Evolutionary conservation across 30 jellyfish, hydroid and myxozoan species (phyloP).

Genomic region (Aurelia aurita complex sp. Pacific): DNA sequence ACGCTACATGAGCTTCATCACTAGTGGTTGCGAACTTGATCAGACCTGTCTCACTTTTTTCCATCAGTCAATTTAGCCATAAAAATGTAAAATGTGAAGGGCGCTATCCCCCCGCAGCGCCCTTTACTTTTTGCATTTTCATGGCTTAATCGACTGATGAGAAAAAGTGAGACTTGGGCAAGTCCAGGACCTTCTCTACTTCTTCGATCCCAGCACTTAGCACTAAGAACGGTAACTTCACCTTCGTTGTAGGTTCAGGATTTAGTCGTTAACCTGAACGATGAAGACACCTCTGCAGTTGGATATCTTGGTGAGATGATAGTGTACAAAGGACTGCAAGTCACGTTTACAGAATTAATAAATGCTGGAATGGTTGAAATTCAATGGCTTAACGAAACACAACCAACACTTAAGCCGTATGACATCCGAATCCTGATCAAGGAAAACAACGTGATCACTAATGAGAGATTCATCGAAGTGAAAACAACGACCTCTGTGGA

Average conservation of each 20-base stretch:
- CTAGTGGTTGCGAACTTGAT: too few species aligned
- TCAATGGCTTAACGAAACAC: constrained; percentile 72
- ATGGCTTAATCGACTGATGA: too few species aligned
- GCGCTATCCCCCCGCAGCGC: too few species aligned
- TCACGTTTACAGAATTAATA: constrained; percentile 3
- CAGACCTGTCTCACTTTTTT: too few species aligned
- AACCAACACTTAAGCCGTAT: constrained; percentile 62
- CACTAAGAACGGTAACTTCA: too few species aligned
- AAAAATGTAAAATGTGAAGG: too few species aligned
- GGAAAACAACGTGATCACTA: neutral
- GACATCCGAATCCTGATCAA: constrained; percentile 36
- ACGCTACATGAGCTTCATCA: too few species aligned
- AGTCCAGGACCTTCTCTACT: too few species aligned
- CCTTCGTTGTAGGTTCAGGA: neutral
- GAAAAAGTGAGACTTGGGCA: too few species aligned
- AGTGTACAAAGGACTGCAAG: constrained; percentile 36
- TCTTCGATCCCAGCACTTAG: too few species aligned
- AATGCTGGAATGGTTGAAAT: neutral
- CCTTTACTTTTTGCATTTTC: too few species aligned
- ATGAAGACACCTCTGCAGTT: constrained; percentile 16
- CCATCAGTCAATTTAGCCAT: too few species aligned
- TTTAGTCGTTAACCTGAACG: constrained; percentile 1
- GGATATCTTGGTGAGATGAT: constrained; percentile 74
- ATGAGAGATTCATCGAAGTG: constrained; percentile 69
- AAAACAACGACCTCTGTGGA: constrained; percentile 53